Evolutionary conservation across 2,888 invertebrate species (phyloP).

Genomic region (Ceriagrion tenellum): DNA sequence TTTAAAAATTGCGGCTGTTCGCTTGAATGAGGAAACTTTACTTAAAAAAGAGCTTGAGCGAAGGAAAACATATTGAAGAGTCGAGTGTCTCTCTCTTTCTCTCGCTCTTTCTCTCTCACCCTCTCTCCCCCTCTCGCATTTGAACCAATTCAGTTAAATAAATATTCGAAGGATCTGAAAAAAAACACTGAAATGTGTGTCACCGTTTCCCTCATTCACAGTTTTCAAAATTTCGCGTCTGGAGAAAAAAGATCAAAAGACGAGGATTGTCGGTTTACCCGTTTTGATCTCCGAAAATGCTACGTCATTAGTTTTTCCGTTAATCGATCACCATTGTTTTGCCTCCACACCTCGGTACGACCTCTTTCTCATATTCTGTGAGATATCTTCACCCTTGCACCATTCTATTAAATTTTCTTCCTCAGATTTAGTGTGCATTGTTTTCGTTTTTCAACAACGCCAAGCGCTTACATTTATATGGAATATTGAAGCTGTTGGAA

Average conservation of each 20-base stretch:
- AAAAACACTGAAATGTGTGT: not conserved
- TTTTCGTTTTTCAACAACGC: not conserved
- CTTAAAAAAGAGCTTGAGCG: not conserved
- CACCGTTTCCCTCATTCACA: not conserved
- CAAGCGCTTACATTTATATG: not conserved
- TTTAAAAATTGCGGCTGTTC: not conserved
- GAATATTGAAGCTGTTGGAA: not conserved
- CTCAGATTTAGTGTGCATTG: not conserved
- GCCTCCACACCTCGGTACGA: too few species aligned
- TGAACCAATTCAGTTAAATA: not conserved
- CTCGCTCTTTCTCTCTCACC: too few species aligned
- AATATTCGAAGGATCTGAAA: not conserved
- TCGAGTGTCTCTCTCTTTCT: not conserved
- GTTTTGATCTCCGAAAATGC: not conserved
- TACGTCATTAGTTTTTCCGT: not conserved
- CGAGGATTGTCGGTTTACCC: not conserved
- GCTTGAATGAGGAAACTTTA: not conserved
- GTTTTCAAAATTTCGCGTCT: not conserved
- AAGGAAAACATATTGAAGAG: not conserved
- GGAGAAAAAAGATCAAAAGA: not conserved
- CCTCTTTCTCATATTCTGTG: not conserved
- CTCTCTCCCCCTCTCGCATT: not conserved
- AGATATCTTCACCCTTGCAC: not conserved
- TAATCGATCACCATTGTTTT: not conserved
- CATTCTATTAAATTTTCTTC: not conserved